Conservation (phyloP, 2,797 vertebrate genomes). For the Crax fasciolata region DNA sequence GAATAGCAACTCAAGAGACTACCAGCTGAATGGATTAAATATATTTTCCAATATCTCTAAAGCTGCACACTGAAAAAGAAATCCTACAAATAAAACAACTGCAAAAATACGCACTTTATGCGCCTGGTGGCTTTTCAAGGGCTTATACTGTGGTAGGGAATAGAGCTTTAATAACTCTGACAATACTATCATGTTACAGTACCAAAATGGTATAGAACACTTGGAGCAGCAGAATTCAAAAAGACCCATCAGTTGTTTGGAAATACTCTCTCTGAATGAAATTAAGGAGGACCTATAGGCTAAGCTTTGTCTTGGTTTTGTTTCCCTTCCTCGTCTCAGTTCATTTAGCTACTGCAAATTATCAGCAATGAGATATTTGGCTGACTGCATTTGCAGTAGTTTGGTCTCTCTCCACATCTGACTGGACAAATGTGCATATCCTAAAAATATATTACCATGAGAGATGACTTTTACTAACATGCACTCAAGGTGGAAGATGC, state of each 20-base stretch:
- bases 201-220: background rate
- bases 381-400: background rate
- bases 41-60: conserved; percentile 27
- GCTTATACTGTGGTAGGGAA: background rate
- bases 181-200: background rate
- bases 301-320: background rate
- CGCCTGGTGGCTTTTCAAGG: background rate
- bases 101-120: background rate
- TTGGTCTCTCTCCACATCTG: background rate
- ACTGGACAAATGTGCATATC: background rate
- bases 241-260: background rate
- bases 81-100: conserved; percentile 14
- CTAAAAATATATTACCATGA: background rate
- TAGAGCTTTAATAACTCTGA: background rate
- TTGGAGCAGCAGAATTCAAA: background rate
- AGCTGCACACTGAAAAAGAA: conserved; percentile 29
- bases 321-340: background rate
- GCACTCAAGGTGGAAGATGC: background rate
- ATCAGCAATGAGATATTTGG: background rate
- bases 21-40: conserved; percentile 21
- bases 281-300: background rate
- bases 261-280: background rate
- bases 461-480: background rate
- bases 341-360: background rate
- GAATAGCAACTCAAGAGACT: background rate